Percentiles rank a stretch among this genome's conserved stretches.
Evolutionary conservation across 1,140 invertebrate genomes (phyloP).

Genomic region (Oryctes rhinoceros): DNA sequence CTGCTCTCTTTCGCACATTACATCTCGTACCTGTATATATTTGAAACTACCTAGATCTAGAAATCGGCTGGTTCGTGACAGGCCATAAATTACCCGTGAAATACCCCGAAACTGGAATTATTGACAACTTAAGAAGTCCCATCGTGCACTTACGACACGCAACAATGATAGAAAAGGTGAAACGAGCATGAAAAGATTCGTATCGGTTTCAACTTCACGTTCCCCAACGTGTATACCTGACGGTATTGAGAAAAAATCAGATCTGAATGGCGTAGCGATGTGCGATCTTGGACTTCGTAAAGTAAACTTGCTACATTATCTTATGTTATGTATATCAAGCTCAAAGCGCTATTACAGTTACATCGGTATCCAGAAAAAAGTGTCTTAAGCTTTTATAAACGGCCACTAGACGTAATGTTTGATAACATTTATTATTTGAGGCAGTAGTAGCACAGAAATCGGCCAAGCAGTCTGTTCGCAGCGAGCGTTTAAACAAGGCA

Average conservation of each 20-base stretch:
- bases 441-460: too few relatives aligned
- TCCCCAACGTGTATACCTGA: neutral
- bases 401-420: too few relatives aligned
- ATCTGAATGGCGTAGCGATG: neutral
- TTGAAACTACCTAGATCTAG: neutral
- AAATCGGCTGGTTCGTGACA: neutral
- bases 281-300: neutral
- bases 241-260: slow-evolving; percentile 20
- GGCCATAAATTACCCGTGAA: slow-evolving; percentile 25
- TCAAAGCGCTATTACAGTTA: too few relatives aligned
- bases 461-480: too few relatives aligned
- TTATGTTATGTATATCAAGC: too few relatives aligned
- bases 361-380: too few relatives aligned
- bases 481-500: too few relatives aligned
- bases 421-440: too few relatives aligned
- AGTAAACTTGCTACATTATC: neutral
- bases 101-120: slow-evolving; percentile 32
- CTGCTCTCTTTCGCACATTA: slow-evolving; percentile 24
- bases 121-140: slow-evolving; percentile 33
- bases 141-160: slow-evolving; percentile 23
- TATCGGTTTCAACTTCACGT: neutral
- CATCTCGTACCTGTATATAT: neutral
- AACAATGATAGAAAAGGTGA: slow-evolving; percentile 34
- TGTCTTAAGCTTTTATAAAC: too few relatives aligned
- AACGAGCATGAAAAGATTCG: slow-evolving; percentile 27